Conservation (phyloP, 2,888 invertebrate genomes). For the Nephrotoma guestfalica region DNA sequence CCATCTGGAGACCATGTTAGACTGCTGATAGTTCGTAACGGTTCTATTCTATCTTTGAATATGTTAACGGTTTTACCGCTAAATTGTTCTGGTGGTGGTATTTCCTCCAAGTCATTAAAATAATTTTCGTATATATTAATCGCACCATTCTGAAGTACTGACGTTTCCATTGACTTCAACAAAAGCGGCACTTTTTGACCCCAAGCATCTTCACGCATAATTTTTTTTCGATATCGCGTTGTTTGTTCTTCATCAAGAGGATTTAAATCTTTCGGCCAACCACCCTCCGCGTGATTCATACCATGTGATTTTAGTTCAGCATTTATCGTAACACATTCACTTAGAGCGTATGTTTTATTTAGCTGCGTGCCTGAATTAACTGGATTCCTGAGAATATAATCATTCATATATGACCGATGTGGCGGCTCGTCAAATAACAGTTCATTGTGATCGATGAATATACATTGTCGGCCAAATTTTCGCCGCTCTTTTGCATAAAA, state of each 20-base stretch:
- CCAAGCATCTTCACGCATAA: slow-evolving; percentile 85
- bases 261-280: slow-evolving; percentile 93
- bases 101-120: slow-evolving; percentile 59
- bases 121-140: slow-evolving; percentile 86
- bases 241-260: slow-evolving; percentile 74
- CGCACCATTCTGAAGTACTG: slow-evolving; percentile 84
- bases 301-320: slow-evolving; percentile 44
- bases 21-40: slow-evolving; percentile 53
- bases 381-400: slow-evolving; percentile 45
- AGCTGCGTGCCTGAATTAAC: slow-evolving; percentile 48
- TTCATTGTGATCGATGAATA: slow-evolving; percentile 54
- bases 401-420: slow-evolving; percentile 39
- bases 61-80: slow-evolving; percentile 73
- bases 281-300: slow-evolving; percentile 84
- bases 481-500: slow-evolving; percentile 52
- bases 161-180: slow-evolving; percentile 45
- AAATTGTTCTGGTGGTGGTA: slow-evolving; percentile 54
- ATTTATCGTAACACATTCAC: slow-evolving; percentile 30
- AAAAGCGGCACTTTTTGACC: neutral
- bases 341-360: slow-evolving; percentile 34
- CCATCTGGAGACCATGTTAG: slow-evolving; percentile 88
- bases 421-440: slow-evolving; percentile 47
- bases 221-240: slow-evolving; percentile 56
- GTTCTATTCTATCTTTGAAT: slow-evolving; percentile 53
- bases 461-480: slow-evolving; percentile 54